A percentile compares a stretch with the other conserved stretches of the same genome.
Evolutionary conservation across 1,140 invertebrate genomes (phyloP).

Genomic region (Pantala flavescens): DNA sequence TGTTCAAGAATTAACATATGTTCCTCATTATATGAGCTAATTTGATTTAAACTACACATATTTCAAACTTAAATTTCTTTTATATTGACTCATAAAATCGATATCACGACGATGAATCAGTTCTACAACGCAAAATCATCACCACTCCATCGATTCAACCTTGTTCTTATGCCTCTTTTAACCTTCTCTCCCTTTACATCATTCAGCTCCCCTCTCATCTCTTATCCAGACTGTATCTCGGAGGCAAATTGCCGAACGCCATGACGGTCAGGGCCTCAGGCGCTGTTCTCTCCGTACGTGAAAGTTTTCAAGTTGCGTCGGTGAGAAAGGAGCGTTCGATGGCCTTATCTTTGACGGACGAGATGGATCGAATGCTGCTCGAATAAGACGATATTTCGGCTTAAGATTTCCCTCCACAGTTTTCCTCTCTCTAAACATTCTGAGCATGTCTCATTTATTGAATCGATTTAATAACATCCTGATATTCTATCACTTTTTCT

Average conservation of each 20-base stretch:
- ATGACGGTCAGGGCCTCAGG: background rate
- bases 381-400: background rate
- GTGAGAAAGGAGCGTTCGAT: background rate
- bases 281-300: background rate
- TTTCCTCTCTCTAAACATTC: background rate
- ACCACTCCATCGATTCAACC: background rate
- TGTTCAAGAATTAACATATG: too few species aligned
- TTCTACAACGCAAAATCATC: too few species aligned
- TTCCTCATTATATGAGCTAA: too few species aligned
- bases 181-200: background rate
- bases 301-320: background rate
- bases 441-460: background rate
- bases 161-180: background rate
- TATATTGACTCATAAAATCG: too few species aligned
- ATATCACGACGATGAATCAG: too few species aligned
- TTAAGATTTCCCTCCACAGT: background rate
- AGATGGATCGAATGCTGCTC: background rate
- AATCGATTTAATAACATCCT: background rate
- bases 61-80: too few species aligned
- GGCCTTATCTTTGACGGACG: background rate
- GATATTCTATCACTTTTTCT: background rate
- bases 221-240: background rate
- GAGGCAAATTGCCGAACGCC: slow-evolving; percentile 6
- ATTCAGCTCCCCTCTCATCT: background rate
- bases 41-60: too few species aligned